Evolutionary conservation across 2,888 invertebrate genomes (phyloP).

Genomic region (Seira sanloemensis): DNA sequence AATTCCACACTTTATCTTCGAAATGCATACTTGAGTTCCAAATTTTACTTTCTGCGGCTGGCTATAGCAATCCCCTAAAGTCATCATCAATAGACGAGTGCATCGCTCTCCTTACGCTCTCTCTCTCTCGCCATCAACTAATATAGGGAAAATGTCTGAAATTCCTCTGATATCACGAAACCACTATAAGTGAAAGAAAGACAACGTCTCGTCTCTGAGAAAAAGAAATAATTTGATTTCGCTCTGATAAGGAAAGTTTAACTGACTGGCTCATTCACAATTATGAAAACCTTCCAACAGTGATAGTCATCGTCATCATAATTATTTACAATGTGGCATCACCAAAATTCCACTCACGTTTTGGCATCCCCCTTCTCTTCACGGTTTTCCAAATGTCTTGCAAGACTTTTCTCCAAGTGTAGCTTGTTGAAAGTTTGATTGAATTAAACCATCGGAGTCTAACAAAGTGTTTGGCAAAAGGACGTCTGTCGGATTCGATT

Average conservation of each 20-base stretch:
- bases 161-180: neutral
- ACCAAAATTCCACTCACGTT: constrained; percentile 5
- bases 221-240: constrained; percentile 5
- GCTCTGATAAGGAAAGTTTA: neutral
- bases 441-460: neutral
- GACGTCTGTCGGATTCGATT: neutral
- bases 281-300: neutral
- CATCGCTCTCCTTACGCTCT: no score
- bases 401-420: neutral
- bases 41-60: neutral
- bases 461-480: neutral
- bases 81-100: constrained; percentile 1
- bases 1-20: neutral
- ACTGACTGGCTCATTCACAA: neutral
- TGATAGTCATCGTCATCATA: neutral
- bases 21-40: neutral
- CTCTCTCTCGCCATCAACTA: no score
- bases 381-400: neutral
- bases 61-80: neutral
- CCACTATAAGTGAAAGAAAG: no score
- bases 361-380: constrained; percentile 2
- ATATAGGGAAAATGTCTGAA: neutral
- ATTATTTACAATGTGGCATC: neutral
- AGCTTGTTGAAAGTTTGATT: neutral
- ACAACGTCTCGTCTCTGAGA: no score